phyloP scores from a whole-genome alignment of 2,888 invertebrate species.

The Standfussiana lucernea region DNA sequence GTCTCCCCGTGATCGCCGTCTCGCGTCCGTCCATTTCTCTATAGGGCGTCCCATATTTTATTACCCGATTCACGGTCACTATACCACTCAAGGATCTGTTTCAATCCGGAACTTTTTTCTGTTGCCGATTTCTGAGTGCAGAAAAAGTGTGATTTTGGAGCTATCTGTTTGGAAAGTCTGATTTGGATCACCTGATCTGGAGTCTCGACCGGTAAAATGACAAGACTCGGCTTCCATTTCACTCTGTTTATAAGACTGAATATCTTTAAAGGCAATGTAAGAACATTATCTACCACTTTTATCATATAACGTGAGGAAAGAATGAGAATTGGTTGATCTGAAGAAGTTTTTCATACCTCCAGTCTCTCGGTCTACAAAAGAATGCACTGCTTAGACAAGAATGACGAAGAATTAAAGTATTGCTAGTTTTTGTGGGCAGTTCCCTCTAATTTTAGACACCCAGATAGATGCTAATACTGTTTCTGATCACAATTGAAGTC shows the following conservation, averaged over 20 bases:
- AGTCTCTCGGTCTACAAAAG: constrained; percentile 26
- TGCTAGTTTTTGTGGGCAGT: constrained; percentile 33
- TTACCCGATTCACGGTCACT: not conserved
- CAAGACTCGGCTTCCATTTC: not conserved
- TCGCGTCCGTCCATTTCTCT: not conserved
- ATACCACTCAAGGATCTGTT: not conserved
- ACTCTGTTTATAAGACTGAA: not conserved
- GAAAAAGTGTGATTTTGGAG: not conserved
- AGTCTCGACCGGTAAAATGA: not conserved
- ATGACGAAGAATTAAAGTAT: constrained; percentile 41
- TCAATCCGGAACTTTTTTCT: not conserved
- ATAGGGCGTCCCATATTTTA: not conserved
- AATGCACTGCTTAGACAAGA: constrained; percentile 29
- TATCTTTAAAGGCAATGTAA: not conserved
- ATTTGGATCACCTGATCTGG: not conserved
- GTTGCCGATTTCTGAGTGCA: not conserved
- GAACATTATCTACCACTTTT: not conserved
- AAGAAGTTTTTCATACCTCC: constrained; percentile 16
- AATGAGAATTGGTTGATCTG: constrained; percentile 19
- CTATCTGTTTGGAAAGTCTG: not conserved
- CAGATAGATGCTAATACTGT: constrained; percentile 47
- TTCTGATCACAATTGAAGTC: constrained; percentile 41
- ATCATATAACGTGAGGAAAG: not conserved
- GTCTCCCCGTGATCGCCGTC: not conserved
- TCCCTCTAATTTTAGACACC: constrained; percentile 35